A percentile compares a stretch with the other conserved stretches of the same genome.
phyloP scores from a whole-genome alignment of 2,797 vertebrate genomes.

The Peromyscus melanophrys region DNA sequence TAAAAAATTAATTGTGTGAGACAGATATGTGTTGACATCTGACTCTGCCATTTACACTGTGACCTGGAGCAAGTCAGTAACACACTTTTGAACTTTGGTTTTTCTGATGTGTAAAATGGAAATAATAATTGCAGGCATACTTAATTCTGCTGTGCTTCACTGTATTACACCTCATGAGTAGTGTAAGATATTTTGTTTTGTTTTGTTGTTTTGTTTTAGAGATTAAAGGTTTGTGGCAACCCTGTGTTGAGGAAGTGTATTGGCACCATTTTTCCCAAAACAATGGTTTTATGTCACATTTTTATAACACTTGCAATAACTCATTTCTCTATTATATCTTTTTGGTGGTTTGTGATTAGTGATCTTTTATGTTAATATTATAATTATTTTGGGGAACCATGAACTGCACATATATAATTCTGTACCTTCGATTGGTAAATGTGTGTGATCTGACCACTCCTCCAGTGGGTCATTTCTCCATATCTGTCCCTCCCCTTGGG shows the following conservation, averaged over 20 bases:
- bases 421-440: not conserved
- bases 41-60: not conserved
- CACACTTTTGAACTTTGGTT: not conserved
- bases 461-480: not conserved
- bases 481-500: not conserved
- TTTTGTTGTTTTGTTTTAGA: not conserved
- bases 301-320: not conserved
- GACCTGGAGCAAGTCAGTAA: slow-evolving; percentile 23
- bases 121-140: not conserved
- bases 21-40: not conserved
- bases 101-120: slow-evolving; percentile 1
- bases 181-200: not conserved
- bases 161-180: not conserved
- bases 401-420: too few relatives aligned
- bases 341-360: not conserved
- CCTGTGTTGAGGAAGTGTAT: not conserved
- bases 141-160: not conserved
- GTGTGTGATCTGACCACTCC: not conserved
- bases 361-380: not conserved
- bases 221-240: not conserved
- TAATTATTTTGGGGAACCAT: not conserved
- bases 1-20: not conserved
- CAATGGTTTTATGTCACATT: not conserved
- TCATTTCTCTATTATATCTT: not conserved
- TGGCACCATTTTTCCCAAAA: not conserved